phyloP scores from a whole-genome alignment of 2,113 vertebrate genomes.

The Eublepharis macularius region DNA sequence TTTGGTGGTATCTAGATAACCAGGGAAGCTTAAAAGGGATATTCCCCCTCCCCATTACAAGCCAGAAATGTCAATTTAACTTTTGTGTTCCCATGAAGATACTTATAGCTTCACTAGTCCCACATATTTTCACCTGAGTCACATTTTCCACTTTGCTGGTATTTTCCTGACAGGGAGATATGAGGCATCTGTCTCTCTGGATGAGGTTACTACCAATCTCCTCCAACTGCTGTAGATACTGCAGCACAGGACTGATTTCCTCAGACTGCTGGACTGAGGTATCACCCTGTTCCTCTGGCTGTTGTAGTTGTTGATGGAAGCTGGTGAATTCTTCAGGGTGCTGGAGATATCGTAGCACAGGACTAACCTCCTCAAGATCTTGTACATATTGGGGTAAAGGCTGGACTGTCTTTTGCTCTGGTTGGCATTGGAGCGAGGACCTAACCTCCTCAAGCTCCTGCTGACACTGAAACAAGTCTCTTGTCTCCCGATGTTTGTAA shows the following conservation, averaged over 20 bases:
- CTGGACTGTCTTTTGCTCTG: neutral
- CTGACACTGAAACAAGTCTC: conserved; percentile 9
- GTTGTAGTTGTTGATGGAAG: neutral
- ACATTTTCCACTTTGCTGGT: conserved; percentile 5
- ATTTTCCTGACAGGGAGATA: conserved; percentile 6
- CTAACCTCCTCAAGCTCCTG: neutral
- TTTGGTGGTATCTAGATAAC: too few species aligned
- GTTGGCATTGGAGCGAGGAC: neutral
- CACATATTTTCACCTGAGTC: conserved; percentile 16
- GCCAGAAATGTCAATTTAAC: neutral
- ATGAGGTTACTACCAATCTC: conserved; percentile 17
- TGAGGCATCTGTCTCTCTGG: neutral
- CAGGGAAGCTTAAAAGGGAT: neutral
- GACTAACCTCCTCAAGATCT: conserved; percentile 5
- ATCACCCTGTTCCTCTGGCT: neutral
- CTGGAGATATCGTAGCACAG: conserved; percentile 24
- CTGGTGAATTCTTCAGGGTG: conserved; percentile 26
- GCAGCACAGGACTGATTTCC: conserved; percentile 26
- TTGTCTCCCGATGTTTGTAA: neutral
- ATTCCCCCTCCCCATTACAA: neutral
- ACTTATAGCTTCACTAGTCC: neutral
- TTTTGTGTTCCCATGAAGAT: neutral
- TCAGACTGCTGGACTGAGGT: neutral
- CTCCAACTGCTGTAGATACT: conserved; percentile 17
- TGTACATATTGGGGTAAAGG: neutral